A percentile compares a stretch with the other conserved stretches of the same genome.
These are phyloP conservation scores for Notospermus geniculatus DNA, from an alignment of 1,140 invertebrate genomes.

Conservation along the genomic window DNA sequence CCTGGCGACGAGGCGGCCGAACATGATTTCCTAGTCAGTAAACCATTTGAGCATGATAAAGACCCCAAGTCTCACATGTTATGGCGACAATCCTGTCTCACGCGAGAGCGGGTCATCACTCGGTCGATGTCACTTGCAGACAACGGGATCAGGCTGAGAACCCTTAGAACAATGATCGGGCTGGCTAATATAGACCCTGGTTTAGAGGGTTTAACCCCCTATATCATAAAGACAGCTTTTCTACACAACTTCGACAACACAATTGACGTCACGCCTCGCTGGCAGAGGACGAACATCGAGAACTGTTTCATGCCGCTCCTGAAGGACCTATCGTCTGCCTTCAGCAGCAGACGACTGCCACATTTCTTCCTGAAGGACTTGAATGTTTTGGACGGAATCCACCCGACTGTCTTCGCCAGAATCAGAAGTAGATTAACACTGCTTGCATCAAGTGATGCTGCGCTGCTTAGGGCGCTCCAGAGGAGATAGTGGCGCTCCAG, in stretches of 20 bases:
- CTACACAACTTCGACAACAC: not conserved
- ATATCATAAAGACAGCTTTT: not conserved
- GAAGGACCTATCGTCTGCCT: not conserved
- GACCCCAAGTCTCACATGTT: not conserved
- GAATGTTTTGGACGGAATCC: not conserved
- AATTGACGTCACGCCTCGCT: not conserved
- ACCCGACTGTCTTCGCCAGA: not conserved
- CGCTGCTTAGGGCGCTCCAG: not conserved
- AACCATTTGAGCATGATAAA: slow-evolving; percentile 3
- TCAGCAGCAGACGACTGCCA: not conserved
- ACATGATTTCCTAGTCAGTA: not conserved
- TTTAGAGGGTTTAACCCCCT: not conserved
- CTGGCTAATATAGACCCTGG: not conserved
- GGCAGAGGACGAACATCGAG: not conserved
- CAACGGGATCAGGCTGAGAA: not conserved
- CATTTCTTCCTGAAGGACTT: not conserved
- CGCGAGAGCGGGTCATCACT: not conserved
- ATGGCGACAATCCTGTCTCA: not conserved
- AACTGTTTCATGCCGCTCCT: not conserved
- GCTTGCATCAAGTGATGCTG: not conserved
- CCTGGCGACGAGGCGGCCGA: not conserved
- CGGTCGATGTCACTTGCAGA: not conserved
- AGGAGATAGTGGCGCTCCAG: not conserved
- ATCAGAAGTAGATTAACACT: not conserved
- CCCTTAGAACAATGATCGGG: not conserved